Conservation (phyloP, 1,140 invertebrate genomes). For the Coenobita brevimanus region DNA sequence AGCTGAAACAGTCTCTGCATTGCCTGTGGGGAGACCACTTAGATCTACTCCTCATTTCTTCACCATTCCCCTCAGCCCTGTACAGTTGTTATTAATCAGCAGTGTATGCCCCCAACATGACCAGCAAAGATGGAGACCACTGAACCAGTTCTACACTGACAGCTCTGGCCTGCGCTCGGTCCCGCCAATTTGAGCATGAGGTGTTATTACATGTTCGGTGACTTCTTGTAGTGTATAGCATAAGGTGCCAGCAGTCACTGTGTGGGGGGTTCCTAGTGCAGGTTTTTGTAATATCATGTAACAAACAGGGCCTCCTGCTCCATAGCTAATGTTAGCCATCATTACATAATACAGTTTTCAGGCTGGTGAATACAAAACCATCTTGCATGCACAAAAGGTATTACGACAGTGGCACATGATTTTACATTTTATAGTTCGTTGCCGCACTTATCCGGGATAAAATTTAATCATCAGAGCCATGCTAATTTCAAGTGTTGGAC, state of each 20-base stretch:
- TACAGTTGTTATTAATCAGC: neutral
- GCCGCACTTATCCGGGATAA: neutral
- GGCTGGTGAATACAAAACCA: constrained; percentile 3
- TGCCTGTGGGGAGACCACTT: too few species aligned
- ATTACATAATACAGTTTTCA: constrained; percentile 39
- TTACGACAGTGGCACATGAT: constrained; percentile 15
- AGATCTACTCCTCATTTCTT: too few species aligned
- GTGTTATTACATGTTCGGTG: too few species aligned
- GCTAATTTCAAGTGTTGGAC: constrained; percentile 11
- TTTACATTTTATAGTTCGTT: neutral
- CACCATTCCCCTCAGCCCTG: too few species aligned
- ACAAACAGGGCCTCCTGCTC: constrained; percentile 29
- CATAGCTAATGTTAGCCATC: neutral
- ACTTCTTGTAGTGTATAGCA: neutral
- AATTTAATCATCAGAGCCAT: neutral
- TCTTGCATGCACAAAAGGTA: constrained; percentile 13
- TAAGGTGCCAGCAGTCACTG: neutral
- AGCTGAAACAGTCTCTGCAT: too few species aligned
- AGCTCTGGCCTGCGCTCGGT: too few species aligned
- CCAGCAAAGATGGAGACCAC: too few species aligned
- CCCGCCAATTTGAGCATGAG: too few species aligned
- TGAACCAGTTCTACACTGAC: too few species aligned
- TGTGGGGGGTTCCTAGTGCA: neutral
- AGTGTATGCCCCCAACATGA: too few species aligned
- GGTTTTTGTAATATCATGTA: neutral